phyloP scores from a whole-genome alignment of 2,797 vertebrate species.

The Lepilemur ruficaudatus region DNA sequence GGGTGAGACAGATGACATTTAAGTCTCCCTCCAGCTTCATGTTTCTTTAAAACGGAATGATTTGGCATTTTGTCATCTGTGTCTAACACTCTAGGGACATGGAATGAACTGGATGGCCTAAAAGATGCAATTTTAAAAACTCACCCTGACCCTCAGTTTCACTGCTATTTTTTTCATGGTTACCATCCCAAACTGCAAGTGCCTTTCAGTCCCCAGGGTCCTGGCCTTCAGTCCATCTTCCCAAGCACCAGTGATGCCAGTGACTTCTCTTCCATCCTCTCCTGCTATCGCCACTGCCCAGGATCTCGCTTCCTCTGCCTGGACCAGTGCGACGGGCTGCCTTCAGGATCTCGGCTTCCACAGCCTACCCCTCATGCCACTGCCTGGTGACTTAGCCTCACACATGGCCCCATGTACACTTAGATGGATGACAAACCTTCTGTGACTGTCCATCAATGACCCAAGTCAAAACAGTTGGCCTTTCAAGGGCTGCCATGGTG shows the following conservation, averaged over 20 bases:
- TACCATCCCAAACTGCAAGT: neutral
- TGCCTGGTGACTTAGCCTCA: neutral
- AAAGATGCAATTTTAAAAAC: neutral
- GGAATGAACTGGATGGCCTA: neutral
- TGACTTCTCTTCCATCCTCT: neutral
- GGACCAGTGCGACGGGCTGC: neutral
- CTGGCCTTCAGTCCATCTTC: neutral
- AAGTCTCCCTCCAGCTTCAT: neutral
- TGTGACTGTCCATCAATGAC: neutral
- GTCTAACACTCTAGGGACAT: neutral
- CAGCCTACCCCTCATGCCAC: neutral
- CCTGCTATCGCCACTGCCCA: fast-evolving
- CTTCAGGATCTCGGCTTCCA: neutral
- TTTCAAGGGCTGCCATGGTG: neutral
- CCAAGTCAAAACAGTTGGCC: neutral
- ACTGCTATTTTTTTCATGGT: neutral
- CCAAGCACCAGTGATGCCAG: neutral
- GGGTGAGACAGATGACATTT: slow-evolving; percentile 18
- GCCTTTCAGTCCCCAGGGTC: neutral
- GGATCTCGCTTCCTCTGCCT: neutral
- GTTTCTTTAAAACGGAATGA: slow-evolving; percentile 44
- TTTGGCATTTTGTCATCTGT: slow-evolving; percentile 41
- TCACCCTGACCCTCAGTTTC: neutral
- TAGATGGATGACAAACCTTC: neutral
- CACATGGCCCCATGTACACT: neutral